Evolutionary conservation across 2,113 vertebrate genomes (phyloP).

Genomic region (Chionomys nivalis): DNA sequence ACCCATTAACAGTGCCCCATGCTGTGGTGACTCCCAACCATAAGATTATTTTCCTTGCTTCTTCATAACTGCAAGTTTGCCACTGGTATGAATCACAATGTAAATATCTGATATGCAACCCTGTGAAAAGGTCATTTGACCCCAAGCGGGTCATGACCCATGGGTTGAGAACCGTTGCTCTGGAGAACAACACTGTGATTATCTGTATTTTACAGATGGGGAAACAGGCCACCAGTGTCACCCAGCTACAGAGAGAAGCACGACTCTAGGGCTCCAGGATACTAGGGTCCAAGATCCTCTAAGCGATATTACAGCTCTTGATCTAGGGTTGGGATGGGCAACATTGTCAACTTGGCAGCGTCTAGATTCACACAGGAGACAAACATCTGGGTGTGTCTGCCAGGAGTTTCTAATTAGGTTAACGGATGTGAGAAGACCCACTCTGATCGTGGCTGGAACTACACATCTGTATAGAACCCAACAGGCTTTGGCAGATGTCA

Average conservation of each 20-base stretch:
- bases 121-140: neutral
- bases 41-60: neutral
- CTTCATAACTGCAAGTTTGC: neutral
- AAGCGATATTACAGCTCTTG: neutral
- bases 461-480: neutral
- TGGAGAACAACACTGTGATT: neutral
- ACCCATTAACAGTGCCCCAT: neutral
- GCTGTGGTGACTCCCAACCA: neutral
- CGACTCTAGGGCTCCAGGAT: neutral
- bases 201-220: neutral
- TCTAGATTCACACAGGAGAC: neutral
- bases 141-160: neutral
- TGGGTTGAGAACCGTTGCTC: neutral
- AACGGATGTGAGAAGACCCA: neutral
- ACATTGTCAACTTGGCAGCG: neutral
- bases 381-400: neutral
- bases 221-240: neutral
- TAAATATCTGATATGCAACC: neutral
- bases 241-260: neutral
- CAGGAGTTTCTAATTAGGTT: neutral
- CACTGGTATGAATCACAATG: neutral
- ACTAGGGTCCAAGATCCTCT: neutral
- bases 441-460: neutral
- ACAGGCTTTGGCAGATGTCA: neutral
- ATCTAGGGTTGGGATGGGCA: neutral